Base-by-base conservation (phyloP, 2,113 vertebrate species). In the Nymphicus hollandicus region DNA sequence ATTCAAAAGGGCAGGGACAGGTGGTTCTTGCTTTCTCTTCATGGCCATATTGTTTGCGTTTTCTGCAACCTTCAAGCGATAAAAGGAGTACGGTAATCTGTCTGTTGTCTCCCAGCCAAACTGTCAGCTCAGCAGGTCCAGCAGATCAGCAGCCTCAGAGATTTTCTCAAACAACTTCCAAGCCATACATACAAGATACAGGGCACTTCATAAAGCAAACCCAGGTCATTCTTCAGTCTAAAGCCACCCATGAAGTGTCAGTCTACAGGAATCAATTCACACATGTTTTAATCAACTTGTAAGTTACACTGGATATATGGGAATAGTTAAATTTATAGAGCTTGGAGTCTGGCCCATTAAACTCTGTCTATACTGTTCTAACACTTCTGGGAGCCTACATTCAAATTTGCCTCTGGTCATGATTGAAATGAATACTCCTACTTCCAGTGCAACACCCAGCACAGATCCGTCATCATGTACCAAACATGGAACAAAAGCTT, bases 301-400 rank as follows among this genome's bases (percentile, higher is more conserved):
- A 95, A 95, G 69, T 84, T 93, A 87, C 88, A 82, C 92, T 92
- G 69, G 77, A 61, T 96, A 72, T 89, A 92, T 92, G 93, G 93
- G 95, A 96, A 93, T 72, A 96, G 92, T 96, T 96, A 96, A 96
- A 96, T 97, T 94, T 96, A 96, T 93, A 89, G 95, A 81, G 49
- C 88, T 94, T 94, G 95, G 93, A 96, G 93, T 95, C 92, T 96
- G 91, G 95, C 92, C 96, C 93, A 69, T 91, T 95, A 96, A 93
- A 93, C 44, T 63, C 69, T 88, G 82, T 68, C 91, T 97, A 68
- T 93, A 84, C 90, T 41, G 68, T 74, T 96, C 88, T 87, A 93
- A 93, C 88, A 69, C 80, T 96, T 96, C 82, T 93, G 86, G 92
- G 95, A 96, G 66, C 72, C 88, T 55, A 88, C 41, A 17, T 79